Base-by-base conservation (phyloP, 1,140 invertebrate genomes). In the Drosophila lini region DNA sequence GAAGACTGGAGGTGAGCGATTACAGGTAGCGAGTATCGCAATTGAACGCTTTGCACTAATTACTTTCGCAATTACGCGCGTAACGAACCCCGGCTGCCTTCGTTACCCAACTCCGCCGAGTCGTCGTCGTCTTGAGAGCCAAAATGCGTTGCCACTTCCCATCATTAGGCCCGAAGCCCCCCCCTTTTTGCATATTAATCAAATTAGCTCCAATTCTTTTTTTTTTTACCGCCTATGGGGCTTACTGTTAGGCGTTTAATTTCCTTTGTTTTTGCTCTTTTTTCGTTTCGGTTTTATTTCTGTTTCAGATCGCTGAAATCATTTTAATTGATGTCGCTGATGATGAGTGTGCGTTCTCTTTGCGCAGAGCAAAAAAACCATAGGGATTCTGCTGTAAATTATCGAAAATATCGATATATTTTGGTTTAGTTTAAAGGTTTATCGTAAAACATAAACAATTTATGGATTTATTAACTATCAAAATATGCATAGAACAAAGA, bases 121-220 rank as follows among this genome's bases (percentile, higher is more conserved):
- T 1, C 36, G n/a, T 13, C 28, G 34, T 32, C 38, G 45, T 78
- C 84, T 80, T 88, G 84, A 47, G 80, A 80, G 77, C 84, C 84
- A 40, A 89, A 88, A 83, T 77, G 80, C 80, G 68, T 74, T 80
- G 65, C 69, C 73, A 88, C 70, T 88, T 88, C 83, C 83, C 83
- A 88, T 88, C 83, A 88, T 88, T 88, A 88, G 84, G 62, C 68
- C 44, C 45, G 19, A 41, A 13, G 16, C 36, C 62, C 58, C 58
- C 42, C 63, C 11, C 15, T 34, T 38, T 67, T 74, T 53, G 79
- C 82, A 89, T 78, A 88, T 88, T 88, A 88, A 88, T 88, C 83
- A 88, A 88, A 88, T 88, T 83, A 89, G 84, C 71, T 88, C 77
- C 80, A 88, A 83, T 88, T 88, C 80, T 78, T 84, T 82, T 36